phyloP scores from a whole-genome alignment of 2,113 vertebrate species.

The Phodopus roborovskii region DNA sequence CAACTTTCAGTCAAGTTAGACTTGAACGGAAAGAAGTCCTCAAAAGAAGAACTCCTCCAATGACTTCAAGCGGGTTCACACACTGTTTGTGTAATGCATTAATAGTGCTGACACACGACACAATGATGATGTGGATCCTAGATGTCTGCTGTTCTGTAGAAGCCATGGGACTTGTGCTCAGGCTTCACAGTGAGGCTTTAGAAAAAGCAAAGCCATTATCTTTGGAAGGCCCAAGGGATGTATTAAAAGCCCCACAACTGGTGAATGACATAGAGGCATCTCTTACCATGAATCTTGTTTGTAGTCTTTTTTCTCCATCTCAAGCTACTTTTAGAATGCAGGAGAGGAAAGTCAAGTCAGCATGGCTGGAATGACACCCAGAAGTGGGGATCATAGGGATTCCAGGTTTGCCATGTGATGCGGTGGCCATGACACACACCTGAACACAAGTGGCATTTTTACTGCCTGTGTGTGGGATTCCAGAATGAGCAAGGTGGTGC shows the following conservation, averaged over 20 bases:
- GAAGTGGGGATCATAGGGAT: background rate
- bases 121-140: background rate
- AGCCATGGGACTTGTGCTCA: fast-evolving
- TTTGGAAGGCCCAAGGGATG: background rate
- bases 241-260: background rate
- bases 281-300: background rate
- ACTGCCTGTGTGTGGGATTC: background rate
- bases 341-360: background rate
- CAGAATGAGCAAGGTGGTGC: background rate
- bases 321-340: background rate
- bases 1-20: background rate
- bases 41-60: background rate
- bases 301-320: background rate
- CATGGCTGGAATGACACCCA: background rate
- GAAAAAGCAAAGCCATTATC: background rate
- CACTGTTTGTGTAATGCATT: background rate
- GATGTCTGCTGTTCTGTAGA: background rate
- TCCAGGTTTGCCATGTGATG: background rate
- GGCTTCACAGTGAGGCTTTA: background rate
- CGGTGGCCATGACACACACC: background rate
- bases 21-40: background rate
- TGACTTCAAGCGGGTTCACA: background rate
- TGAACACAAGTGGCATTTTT: background rate
- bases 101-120: no score
- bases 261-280: background rate